A percentile compares a stretch with the other conserved stretches of the same genome.
Evolutionary conservation across 2,888 invertebrate species (phyloP).

Genomic region (Luperina testacea): DNA sequence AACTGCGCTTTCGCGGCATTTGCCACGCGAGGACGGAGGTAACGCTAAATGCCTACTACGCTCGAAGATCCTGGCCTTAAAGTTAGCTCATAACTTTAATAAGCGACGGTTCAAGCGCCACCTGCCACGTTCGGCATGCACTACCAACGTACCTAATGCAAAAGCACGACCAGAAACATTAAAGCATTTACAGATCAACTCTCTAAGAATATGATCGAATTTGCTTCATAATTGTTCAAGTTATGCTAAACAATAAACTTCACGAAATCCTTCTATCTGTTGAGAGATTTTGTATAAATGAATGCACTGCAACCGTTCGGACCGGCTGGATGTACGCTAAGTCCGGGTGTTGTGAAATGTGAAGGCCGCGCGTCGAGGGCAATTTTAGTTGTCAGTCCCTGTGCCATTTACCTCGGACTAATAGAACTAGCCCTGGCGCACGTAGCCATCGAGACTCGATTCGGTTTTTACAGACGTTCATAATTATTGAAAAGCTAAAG

Average conservation of each 20-base stretch:
- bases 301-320: constrained; percentile 73
- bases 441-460: constrained; percentile 48
- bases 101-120: constrained; percentile 27
- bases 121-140: constrained; percentile 28
- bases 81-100: constrained; percentile 49
- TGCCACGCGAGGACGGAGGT: no score
- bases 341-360: constrained; percentile 89
- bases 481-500: constrained; percentile 19
- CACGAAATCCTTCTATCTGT: constrained; percentile 63
- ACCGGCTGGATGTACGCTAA: constrained; percentile 85
- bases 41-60: no score
- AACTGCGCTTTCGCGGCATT: no score
- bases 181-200: constrained; percentile 14
- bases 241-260: constrained; percentile 62
- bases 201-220: constrained; percentile 27
- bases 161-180: constrained; percentile 17
- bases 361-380: constrained; percentile 87
- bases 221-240: constrained; percentile 34
- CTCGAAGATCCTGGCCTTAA: no score
- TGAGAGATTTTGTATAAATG: constrained; percentile 72
- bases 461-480: constrained; percentile 55
- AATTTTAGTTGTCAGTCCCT: constrained; percentile 85
- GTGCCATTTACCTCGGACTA: constrained; percentile 83
- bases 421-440: constrained; percentile 61
- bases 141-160: constrained; percentile 11